Percentiles rank a stretch among this genome's conserved stretches.
Evolutionary conservation across 2,113 vertebrate species (phyloP).

Genomic region (Nanorana parkeri): DNA sequence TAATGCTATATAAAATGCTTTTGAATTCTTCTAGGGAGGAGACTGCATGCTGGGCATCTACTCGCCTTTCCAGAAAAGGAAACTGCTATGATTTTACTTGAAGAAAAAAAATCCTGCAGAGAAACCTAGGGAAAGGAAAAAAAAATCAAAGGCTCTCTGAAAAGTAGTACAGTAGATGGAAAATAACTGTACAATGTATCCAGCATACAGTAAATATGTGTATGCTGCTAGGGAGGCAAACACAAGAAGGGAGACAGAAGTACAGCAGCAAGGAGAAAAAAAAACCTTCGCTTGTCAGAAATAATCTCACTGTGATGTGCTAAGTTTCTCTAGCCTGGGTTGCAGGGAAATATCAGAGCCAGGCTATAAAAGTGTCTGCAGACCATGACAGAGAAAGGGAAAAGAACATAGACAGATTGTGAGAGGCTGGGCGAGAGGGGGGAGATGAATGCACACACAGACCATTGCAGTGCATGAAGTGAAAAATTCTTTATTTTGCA

Average conservation of each 20-base stretch:
- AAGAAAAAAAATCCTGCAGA: slow-evolving; percentile 27
- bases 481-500: too few relatives aligned
- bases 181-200: slow-evolving; percentile 12
- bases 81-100: slow-evolving; percentile 26
- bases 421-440: background rate
- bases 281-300: slow-evolving; percentile 58
- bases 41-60: slow-evolving; percentile 69
- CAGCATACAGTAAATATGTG: slow-evolving; percentile 45
- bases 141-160: slow-evolving; percentile 38
- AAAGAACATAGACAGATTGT: slow-evolving; percentile 11
- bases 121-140: slow-evolving; percentile 31
- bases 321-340: slow-evolving; percentile 50
- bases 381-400: background rate
- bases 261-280: slow-evolving; percentile 28
- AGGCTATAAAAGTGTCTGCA: slow-evolving; percentile 24
- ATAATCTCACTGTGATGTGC: slow-evolving; percentile 61
- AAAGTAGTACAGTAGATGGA: slow-evolving; percentile 52
- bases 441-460: background rate
- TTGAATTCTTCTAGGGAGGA: slow-evolving; percentile 71
- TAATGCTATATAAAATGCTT: slow-evolving; percentile 81
- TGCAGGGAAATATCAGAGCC: slow-evolving; percentile 53
- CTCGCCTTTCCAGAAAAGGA: slow-evolving; percentile 62
- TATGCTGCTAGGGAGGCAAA: slow-evolving; percentile 49
- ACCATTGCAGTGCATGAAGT: background rate
- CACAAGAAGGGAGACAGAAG: slow-evolving; percentile 29